Evolutionary conservation across 2,888 invertebrate genomes (phyloP), one percentile per base, ranked within the genome.

Genomic region (Balanococcus diminutus): DNA sequence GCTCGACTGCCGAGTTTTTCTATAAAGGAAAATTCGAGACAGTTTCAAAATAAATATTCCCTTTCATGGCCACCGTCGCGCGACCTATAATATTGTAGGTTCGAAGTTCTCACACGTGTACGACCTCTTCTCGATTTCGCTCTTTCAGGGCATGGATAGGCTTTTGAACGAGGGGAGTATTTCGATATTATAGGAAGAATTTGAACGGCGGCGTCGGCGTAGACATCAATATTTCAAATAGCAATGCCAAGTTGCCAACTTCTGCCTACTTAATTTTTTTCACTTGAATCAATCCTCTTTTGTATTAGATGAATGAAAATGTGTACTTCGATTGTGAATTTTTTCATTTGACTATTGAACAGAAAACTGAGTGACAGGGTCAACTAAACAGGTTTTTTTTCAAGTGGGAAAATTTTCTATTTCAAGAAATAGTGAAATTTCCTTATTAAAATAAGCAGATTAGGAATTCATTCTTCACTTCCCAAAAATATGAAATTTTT

Each of bases 51-150:
- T 46, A 46, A 46, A 46, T 46, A 61, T 61, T 19, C 25, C 8
- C 61, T 61, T 61, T 61, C 61, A 61, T 25, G 61, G 61, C 61
- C n/a, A n/a, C n/a, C 61, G 25, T 61, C 61, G 61, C 61, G 19
- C 61, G 61, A 61, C 61, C 46, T 46, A 46, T 46, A 46, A 46
- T 46, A 46, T 46, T n/a, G n/a, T n/a, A 11, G 46, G 46, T 46
- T 46, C 46, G 46, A 46, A 46, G 46, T 46, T 46, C 46, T 46
- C n/a, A 46, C 46, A 46, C 46, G 46, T 46, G 46, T 46, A 46
- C 46, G 46, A 46, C 46, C 46, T 46, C 46, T 46, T 46, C 46
- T 46, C 5, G n/a, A n/a, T 46, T n/a, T n/a, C 46, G n/a, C 46
- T 46, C n/a, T 46, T 46, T 46, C n/a, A 46, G n/a, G n/a, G 2